A percentile compares a stretch with the other conserved stretches of the same genome.
Conservation (phyloP, 2,888 invertebrate species). For the Drosophila setosimentum region DNA sequence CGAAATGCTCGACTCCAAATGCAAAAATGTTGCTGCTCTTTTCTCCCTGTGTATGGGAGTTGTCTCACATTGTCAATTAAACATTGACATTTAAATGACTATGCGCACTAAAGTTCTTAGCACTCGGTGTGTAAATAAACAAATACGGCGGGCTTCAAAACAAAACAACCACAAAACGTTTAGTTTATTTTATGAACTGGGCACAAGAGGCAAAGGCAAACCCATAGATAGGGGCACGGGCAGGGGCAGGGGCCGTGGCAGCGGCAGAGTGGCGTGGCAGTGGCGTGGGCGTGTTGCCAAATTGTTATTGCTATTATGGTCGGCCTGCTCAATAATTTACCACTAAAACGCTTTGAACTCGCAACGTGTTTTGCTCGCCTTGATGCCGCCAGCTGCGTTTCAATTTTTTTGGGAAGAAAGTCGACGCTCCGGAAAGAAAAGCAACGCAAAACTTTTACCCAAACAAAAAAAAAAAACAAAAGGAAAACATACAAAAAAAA, state of each 20-base stretch:
- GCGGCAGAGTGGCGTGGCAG: not conserved
- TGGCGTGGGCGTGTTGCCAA: constrained; percentile 63
- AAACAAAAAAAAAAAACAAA: constrained; percentile 6
- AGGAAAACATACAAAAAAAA: not conserved
- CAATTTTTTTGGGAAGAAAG: constrained; percentile 43
- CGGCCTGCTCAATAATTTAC: constrained; percentile 48
- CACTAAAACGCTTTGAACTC: constrained; percentile 61
- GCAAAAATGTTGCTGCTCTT: not conserved
- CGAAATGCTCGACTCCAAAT: not conserved
- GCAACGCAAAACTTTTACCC: constrained; percentile 57
- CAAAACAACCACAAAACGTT: constrained; percentile 35
- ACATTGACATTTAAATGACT: constrained; percentile 61
- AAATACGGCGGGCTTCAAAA: constrained; percentile 6
- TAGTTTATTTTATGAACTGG: constrained; percentile 25
- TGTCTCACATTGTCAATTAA: constrained; percentile 56
- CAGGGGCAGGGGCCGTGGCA: not conserved
- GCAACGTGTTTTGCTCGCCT: constrained; percentile 47
- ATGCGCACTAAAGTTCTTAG: constrained; percentile 34
- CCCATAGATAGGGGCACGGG: not conserved
- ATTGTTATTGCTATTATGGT: constrained; percentile 34
- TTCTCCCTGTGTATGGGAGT: constrained; percentile 20
- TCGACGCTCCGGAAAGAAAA: constrained; percentile 41
- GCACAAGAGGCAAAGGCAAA: not conserved
- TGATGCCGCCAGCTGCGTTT: constrained; percentile 1
- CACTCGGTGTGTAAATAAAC: constrained; percentile 25